A percentile compares a stretch with the other conserved stretches of the same genome.
These are phyloP conservation scores for Anarrhichthys ocellatus DNA, from an alignment of 2,113 vertebrate genomes.

Conservation along the genomic window DNA sequence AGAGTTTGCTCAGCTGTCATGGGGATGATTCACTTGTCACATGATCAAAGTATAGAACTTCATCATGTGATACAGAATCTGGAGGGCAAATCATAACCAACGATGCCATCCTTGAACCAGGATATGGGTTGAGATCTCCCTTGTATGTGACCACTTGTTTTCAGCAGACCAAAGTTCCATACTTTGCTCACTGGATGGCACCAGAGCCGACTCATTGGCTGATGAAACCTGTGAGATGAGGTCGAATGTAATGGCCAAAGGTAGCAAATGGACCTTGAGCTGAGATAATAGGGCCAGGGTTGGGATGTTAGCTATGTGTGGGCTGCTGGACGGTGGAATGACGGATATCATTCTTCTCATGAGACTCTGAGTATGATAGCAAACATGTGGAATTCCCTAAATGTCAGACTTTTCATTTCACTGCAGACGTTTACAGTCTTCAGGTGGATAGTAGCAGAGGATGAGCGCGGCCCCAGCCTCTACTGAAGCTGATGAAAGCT, in stretches of 20 bases:
- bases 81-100: background rate
- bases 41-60: background rate
- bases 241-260: background rate
- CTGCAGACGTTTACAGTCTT: background rate
- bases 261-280: background rate
- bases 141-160: background rate
- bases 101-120: background rate
- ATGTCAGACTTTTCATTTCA: slow-evolving; percentile 13
- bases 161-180: background rate
- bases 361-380: background rate
- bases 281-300: background rate
- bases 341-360: background rate
- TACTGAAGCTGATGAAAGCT: slow-evolving; percentile 3
- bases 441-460: slow-evolving; percentile 1
- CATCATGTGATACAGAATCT: background rate
- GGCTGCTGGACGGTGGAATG: background rate
- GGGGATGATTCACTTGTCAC: background rate
- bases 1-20: background rate
- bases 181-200: background rate
- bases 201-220: background rate
- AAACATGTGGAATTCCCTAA: slow-evolving; percentile 15
- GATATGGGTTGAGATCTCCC: background rate
- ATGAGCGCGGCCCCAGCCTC: background rate
- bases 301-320: background rate
- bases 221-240: background rate